phyloP scores from a whole-genome alignment of 2,113 vertebrate species.

The Xenopus tropicalis region UCB_Xtro_10.0 CM004450.2:69326001-69326500 shows the following conservation, averaged over 20 bases:
- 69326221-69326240: slow-evolving; percentile 3
- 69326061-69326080: too few relatives aligned
- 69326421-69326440: too few relatives aligned
- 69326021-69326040: too few relatives aligned
- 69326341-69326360: not conserved
- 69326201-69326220: slow-evolving; percentile 9
- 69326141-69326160: slow-evolving; percentile 12
- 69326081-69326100: too few relatives aligned
- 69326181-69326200: not conserved
- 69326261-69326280: slow-evolving; percentile 25
- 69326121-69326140: slow-evolving; percentile 2
- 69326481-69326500: too few relatives aligned
- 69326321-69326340: not conserved
- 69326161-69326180: not conserved
- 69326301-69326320: not conserved
- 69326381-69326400: too few relatives aligned
- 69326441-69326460: too few relatives aligned
- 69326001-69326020: too few relatives aligned
- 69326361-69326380: too few relatives aligned
- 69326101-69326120: not conserved
- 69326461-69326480: too few relatives aligned
- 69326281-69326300: not conserved
- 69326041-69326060: too few relatives aligned
- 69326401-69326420: too few relatives aligned
- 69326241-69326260: slow-evolving; percentile 29